Conservation (phyloP, 2,113 vertebrate genomes). For the Aviceda subcristata region DNA sequence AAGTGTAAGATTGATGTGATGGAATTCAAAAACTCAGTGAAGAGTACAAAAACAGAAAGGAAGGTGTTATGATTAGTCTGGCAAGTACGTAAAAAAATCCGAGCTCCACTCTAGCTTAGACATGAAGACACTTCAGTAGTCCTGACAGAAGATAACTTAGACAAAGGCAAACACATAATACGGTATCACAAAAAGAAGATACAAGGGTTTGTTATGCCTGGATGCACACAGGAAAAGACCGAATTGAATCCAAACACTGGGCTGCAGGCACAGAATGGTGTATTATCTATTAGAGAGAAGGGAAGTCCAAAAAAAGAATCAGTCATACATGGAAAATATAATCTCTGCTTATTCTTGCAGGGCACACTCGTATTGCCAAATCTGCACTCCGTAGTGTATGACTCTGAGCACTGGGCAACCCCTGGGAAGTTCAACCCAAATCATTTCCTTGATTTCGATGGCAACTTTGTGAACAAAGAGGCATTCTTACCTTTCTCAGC, state of each 20-base stretch:
- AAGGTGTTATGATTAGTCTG: neutral
- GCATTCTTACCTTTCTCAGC: constrained; percentile 74
- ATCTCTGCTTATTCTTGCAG: constrained; percentile 17
- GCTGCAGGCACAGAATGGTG: neutral
- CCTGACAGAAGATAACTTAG: neutral
- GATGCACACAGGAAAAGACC: neutral
- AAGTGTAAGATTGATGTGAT: neutral
- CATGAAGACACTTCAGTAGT: neutral
- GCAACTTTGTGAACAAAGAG: constrained; percentile 60
- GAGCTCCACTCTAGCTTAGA: neutral
- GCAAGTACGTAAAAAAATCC: neutral
- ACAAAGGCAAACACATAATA: neutral
- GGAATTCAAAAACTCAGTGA: neutral
- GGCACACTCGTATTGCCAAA: constrained; percentile 62
- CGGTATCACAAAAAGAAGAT: neutral
- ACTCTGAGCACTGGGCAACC: constrained; percentile 55
- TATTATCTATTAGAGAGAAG: neutral
- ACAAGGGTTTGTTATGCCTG: neutral
- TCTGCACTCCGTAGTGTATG: constrained; percentile 52
- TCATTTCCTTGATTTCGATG: constrained; percentile 66
- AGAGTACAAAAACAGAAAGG: neutral
- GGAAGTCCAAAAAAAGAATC: neutral
- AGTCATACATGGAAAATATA: neutral
- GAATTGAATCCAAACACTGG: neutral
- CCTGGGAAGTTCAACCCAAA: constrained; percentile 62